These are phyloP conservation scores for Pseudolaguvia tuberculata DNA, from an alignment of 2,113 vertebrate species.

Conservation along the genomic window DNA sequence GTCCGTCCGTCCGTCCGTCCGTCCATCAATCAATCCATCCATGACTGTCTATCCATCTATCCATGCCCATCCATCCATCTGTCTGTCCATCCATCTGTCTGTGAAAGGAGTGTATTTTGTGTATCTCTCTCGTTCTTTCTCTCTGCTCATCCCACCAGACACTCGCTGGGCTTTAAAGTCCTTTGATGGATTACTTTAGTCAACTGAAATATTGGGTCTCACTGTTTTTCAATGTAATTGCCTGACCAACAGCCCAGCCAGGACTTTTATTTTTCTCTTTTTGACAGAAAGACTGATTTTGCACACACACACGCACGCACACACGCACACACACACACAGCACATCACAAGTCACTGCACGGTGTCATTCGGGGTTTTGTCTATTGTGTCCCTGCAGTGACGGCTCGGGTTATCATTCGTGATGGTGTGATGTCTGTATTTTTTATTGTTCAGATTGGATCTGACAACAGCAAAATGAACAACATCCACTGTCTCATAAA, in stretches of 20 bases:
- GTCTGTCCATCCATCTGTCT: too few relatives aligned
- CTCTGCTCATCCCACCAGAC: not conserved
- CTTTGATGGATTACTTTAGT: slow-evolving; percentile 12
- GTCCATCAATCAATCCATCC: too few relatives aligned
- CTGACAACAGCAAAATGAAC: not conserved
- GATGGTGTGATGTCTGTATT: not conserved
- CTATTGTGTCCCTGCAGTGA: not conserved
- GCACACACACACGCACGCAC: not conserved
- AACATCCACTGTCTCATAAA: not conserved
- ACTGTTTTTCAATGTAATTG: slow-evolving; percentile 16
- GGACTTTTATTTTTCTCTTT: slow-evolving; percentile 5
- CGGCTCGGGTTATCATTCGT: not conserved
- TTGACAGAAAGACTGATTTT: slow-evolving; percentile 11
- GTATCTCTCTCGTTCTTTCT: not conserved
- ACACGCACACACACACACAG: not conserved
- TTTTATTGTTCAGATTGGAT: not conserved
- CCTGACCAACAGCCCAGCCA: not conserved
- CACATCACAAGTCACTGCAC: slow-evolving; percentile 22
- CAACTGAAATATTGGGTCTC: slow-evolving; percentile 10
- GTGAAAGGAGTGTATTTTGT: slow-evolving; percentile 14
- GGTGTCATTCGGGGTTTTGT: slow-evolving; percentile 6
- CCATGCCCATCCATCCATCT: too few relatives aligned
- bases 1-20: too few relatives aligned
- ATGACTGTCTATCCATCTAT: too few relatives aligned
- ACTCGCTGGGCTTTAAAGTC: slow-evolving; percentile 10